phyloP scores from a whole-genome alignment of 2,888 invertebrate species.

The Hoplodrina ambigua region DNA sequence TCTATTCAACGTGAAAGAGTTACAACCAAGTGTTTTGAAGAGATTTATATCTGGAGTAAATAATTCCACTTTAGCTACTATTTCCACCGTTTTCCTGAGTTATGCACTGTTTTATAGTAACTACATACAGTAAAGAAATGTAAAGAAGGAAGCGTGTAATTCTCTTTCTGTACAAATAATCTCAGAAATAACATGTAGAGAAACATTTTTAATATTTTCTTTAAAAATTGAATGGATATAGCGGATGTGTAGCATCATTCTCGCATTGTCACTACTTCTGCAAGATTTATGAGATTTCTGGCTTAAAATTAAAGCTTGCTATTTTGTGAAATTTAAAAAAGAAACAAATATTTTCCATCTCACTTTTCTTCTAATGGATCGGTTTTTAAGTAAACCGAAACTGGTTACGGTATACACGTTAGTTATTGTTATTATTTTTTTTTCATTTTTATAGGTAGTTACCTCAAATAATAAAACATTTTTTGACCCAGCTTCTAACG shows the following conservation, averaged over 20 bases:
- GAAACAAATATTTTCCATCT: background rate
- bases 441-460: background rate
- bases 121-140: slow-evolving; percentile 1
- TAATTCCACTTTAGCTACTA: slow-evolving; percentile 65
- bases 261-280: background rate
- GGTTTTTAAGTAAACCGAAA: background rate
- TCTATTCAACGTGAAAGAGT: slow-evolving; percentile 65
- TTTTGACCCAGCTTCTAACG: slow-evolving; percentile 12
- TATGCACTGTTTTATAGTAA: slow-evolving; percentile 48
- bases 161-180: background rate
- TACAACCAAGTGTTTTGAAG: slow-evolving; percentile 64
- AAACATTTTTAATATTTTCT: background rate
- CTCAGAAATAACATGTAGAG: background rate
- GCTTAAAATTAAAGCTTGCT: background rate
- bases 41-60: slow-evolving; percentile 72
- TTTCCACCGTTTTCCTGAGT: slow-evolving; percentile 65
- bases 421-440: background rate
- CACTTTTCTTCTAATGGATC: background rate
- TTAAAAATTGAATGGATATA: too few relatives aligned
- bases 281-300: background rate
- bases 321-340: background rate
- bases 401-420: background rate
- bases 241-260: background rate
- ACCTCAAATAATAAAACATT: background rate
- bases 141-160: background rate